Conservation (phyloP, 1,140 invertebrate species). For the Dendrolimus punctatus region DNA sequence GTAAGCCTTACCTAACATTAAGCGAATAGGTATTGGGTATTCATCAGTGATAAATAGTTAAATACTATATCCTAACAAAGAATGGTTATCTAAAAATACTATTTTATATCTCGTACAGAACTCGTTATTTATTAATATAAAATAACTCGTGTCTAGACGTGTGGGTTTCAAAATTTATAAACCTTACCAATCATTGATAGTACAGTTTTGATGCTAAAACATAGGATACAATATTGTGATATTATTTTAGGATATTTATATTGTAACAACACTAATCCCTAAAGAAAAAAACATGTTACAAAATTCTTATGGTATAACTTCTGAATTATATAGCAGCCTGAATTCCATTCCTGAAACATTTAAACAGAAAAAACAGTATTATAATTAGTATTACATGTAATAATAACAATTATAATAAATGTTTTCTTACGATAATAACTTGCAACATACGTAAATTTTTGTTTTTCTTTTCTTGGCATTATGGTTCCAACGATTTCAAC, state of each 20-base stretch:
- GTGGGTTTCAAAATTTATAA: conserved; percentile 32
- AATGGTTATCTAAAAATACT: conserved; percentile 68
- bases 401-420: too few relatives aligned
- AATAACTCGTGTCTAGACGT: conserved; percentile 43
- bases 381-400: too few relatives aligned
- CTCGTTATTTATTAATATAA: conserved; percentile 34
- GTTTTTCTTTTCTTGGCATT: too few relatives aligned
- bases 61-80: conserved; percentile 37
- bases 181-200: conserved; percentile 24
- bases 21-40: conserved; percentile 32
- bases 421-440: too few relatives aligned
- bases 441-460: too few relatives aligned
- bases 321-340: too few relatives aligned
- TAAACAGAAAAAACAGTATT: too few relatives aligned
- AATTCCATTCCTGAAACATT: too few relatives aligned
- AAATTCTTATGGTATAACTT: conserved; percentile 13
- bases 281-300: conserved; percentile 25
- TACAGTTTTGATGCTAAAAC: conserved; percentile 13
- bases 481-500: too few relatives aligned
- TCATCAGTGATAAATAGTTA: conserved; percentile 33
- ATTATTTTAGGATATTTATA: conserved; percentile 16
- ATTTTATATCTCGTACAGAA: conserved; percentile 30
- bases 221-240: conserved; percentile 14
- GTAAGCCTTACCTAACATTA: conserved; percentile 47
- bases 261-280: conserved; percentile 36